Conservation (phyloP, 35 echinoderm and acorn worm species). For the Lytechinus pictus region DNA sequence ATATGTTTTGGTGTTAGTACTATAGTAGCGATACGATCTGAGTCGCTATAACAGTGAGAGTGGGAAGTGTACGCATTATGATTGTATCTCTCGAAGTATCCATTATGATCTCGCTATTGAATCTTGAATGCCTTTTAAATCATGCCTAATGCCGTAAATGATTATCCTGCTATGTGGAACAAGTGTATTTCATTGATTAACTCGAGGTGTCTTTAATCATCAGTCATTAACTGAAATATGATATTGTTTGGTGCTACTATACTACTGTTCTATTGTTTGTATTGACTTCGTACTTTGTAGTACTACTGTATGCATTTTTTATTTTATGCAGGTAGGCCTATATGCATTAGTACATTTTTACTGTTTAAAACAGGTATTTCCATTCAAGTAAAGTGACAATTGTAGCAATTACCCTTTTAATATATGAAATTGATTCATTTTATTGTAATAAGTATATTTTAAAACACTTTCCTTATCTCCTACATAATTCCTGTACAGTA, state of each 20-base stretch:
- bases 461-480: no score
- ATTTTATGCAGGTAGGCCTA: neutral
- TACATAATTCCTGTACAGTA: no score
- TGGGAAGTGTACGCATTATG: neutral
- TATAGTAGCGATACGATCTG: neutral
- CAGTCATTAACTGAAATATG: neutral
- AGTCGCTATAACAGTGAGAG: neutral
- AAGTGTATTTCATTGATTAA: neutral
- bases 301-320: neutral
- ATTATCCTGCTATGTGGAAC: neutral
- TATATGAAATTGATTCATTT: no score
- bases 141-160: neutral
- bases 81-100: neutral
- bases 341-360: no score
- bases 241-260: neutral
- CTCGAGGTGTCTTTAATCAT: neutral
- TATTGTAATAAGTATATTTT: no score
- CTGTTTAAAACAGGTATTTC: no score
- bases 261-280: neutral
- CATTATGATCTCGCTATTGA: neutral
- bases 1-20: conserved; percentile 17
- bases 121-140: neutral
- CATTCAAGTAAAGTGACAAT: no score
- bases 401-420: no score
- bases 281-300: neutral